Percentiles rank a stretch among this genome's conserved stretches.
Evolutionary conservation across 2,113 vertebrate genomes (phyloP).

Genomic region (Corythornis vintsioides): DNA sequence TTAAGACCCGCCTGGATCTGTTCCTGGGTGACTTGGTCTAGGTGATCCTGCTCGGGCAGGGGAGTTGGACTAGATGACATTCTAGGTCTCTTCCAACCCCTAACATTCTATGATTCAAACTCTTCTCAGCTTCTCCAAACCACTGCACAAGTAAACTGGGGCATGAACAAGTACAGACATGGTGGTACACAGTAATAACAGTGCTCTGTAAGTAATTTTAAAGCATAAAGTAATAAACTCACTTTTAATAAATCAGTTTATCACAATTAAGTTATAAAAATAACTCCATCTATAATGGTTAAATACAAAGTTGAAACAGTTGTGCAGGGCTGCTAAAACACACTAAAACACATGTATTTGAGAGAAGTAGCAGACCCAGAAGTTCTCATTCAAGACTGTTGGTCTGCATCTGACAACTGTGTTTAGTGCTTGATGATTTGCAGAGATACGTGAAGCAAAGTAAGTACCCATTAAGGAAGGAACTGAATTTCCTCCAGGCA

Average conservation of each 20-base stretch:
- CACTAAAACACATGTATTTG: neutral
- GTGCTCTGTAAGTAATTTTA: neutral
- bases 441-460: neutral
- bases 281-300: neutral
- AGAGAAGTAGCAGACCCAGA: neutral
- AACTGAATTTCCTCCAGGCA: neutral
- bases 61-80: too few species aligned
- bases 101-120: neutral
- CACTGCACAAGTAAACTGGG: neutral
- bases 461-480: neutral
- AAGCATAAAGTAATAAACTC: neutral
- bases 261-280: constrained; percentile 11
- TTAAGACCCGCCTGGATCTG: too few species aligned
- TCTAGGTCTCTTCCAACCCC: too few species aligned
- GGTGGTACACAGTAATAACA: neutral
- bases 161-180: neutral
- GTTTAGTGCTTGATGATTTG: neutral
- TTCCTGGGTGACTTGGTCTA: too few species aligned
- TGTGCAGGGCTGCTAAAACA: neutral
- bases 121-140: neutral
- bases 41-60: too few species aligned
- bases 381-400: neutral
- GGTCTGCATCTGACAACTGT: neutral
- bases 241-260: constrained; percentile 10
- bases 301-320: neutral